These are phyloP conservation scores for Protodeltote pygarga DNA, from an alignment of 2,888 invertebrate species.

Conservation along the genomic window DNA sequence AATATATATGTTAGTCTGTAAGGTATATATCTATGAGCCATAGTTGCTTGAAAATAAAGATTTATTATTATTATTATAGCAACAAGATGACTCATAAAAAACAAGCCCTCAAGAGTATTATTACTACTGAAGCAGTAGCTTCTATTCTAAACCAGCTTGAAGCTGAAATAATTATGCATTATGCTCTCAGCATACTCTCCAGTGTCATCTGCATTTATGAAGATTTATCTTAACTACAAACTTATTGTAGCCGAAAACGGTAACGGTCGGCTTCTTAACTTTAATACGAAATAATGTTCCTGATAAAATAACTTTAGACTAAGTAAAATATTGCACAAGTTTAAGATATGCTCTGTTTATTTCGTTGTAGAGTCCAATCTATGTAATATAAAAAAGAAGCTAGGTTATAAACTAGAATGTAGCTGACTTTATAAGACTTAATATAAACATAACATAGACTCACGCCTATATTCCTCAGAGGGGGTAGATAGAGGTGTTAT, in stretches of 20 bases:
- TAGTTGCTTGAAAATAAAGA: no score
- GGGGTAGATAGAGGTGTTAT: background rate
- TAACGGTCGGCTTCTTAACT: conserved; percentile 41
- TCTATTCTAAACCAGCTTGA: conserved; percentile 52
- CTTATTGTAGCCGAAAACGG: conserved; percentile 56
- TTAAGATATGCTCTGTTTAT: conserved; percentile 37
- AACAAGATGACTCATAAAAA: conserved; percentile 26
- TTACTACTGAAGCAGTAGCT: conserved; percentile 54
- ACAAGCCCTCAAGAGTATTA: conserved; percentile 37
- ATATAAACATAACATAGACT: no score
- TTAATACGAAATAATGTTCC: conserved; percentile 49
- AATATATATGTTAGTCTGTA: no score
- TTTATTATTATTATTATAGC: no score
- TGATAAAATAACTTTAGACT: conserved; percentile 48
- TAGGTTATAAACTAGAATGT: no score
- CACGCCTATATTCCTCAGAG: no score
- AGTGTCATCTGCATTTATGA: conserved; percentile 69
- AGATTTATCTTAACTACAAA: conserved; percentile 68
- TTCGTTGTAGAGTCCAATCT: conserved; percentile 21
- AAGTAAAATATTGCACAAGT: conserved; percentile 45
- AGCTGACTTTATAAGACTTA: no score
- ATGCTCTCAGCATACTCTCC: conserved; percentile 55
- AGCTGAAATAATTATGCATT: conserved; percentile 69
- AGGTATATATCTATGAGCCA: no score
- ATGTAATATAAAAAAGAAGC: conserved; percentile 15